These are phyloP conservation scores for Chloropsis hardwickii DNA, from an alignment of 2,113 vertebrate genomes.

Conservation along the genomic window DNA sequence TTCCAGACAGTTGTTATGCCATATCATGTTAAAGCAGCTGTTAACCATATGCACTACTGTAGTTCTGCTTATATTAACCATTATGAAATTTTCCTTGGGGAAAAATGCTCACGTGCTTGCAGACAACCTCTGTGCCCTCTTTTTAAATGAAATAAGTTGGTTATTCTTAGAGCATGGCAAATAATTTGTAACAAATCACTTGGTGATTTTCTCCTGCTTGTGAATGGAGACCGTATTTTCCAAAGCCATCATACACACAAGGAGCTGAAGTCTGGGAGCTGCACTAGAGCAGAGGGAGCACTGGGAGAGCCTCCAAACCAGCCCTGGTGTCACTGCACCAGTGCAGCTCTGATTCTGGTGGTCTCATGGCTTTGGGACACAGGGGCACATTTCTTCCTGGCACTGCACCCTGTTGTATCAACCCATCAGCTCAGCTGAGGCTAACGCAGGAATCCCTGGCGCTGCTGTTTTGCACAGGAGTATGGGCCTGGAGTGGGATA, in stretches of 20 bases:
- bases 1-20: constrained; percentile 58
- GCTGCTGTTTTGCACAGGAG: neutral
- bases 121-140: constrained; percentile 27
- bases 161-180: neutral
- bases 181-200: constrained; percentile 57
- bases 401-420: no score
- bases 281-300: neutral
- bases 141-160: constrained; percentile 42
- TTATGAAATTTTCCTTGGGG: constrained; percentile 57
- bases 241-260: neutral
- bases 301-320: neutral
- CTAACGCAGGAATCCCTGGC: rapidly evolving
- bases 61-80: constrained; percentile 46
- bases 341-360: rapidly evolving
- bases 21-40: constrained; percentile 66
- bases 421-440: neutral
- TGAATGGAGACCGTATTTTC: neutral
- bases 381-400: neutral
- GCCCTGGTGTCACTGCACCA: neutral
- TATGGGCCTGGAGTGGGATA: neutral
- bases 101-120: constrained; percentile 6
- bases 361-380: rapidly evolving
- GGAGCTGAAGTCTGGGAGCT: neutral
- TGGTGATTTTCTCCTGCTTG: constrained; percentile 3
- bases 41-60: constrained; percentile 67